These are phyloP conservation scores for Zosterops pallidus DNA, from an alignment of 2,113 vertebrate genomes.

Conservation along the genomic window DNA sequence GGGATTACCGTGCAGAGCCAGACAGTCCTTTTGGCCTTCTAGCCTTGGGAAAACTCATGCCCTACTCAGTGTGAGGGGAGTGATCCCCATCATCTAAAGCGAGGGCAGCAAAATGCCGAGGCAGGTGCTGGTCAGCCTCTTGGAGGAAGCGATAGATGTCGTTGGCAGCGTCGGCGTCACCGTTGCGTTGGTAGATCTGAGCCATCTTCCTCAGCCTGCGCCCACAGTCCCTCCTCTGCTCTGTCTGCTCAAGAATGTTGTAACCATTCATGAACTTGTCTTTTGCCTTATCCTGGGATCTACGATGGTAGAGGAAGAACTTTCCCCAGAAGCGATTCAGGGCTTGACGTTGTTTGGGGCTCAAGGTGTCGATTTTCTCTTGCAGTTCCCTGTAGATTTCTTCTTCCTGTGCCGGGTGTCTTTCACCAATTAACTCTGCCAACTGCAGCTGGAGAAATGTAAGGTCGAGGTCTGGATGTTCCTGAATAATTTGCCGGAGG, in stretches of 20 bases:
- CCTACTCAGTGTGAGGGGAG: rapidly evolving
- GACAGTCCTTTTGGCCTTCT: not conserved
- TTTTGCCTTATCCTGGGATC: rapidly evolving
- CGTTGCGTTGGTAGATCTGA: rapidly evolving
- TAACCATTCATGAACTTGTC: not conserved
- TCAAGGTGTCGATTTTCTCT: not conserved
- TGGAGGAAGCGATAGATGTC: rapidly evolving
- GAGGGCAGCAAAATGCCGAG: rapidly evolving
- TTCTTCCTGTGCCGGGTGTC: rapidly evolving
- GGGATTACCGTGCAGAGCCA: not conserved
- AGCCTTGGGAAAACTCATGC: not conserved
- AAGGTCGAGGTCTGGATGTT: not conserved
- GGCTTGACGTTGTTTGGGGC: not conserved
- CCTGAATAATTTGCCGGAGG: not conserved
- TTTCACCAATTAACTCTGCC: not conserved
- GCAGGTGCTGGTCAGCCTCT: rapidly evolving
- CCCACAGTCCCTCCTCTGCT: rapidly evolving
- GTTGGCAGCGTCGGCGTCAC: rapidly evolving
- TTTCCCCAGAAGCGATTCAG: not conserved
- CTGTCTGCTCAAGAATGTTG: rapidly evolving
- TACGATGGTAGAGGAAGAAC: not conserved
- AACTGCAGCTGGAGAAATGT: not conserved
- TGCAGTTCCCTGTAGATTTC: not conserved
- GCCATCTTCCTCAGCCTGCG: not conserved
- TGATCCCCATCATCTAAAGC: rapidly evolving